Base-by-base conservation (phyloP, 2,113 vertebrate species). In the Pungitius pungitius region DNA sequence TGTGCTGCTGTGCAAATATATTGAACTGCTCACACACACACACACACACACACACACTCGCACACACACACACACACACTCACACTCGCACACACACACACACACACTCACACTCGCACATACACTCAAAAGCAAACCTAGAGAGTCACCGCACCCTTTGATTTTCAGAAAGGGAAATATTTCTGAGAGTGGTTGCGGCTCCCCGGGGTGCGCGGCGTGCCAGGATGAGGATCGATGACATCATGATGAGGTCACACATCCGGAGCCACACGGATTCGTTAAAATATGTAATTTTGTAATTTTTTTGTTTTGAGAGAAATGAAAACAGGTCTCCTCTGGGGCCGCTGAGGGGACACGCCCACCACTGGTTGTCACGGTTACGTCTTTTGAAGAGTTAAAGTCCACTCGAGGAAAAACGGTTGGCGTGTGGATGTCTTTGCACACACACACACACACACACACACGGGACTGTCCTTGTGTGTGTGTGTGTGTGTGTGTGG, bases 141-240 rank as follows among this genome's bases (percentile, higher is more conserved):
- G 60, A 75, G 57, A 24, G 54, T 27, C 65, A 68, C 13, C 37
- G 67, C 63, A 89, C 84, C 84, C 83, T 89, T 85, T 85, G 88
- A 84, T 90, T 87, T 87, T 52, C 67, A 83, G 82, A 90, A 85
- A 85, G 71, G 75, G 83, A 83, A 88, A 88, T 87, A 85, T 89
- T 90, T 81, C 87, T 84, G 78, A 66, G 71, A n/a, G n/a, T 85
- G 82, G 85, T 86, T 80, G 70, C 82, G 80, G 49, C 55, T 68
- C 57, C 78, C 42, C 10, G 18, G 60, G 52, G 51, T 52, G 51
- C 14, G 37, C 30, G 61, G 58, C 42, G 24, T 47, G 33, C 70
- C 20, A 64, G 51, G 8, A 22, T 6, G 51, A 33, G 10, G 43
- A 27, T 18, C 22, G 17, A 26, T 10, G 49, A 45, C 66, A 37